Base-by-base conservation (phyloP, 2,113 vertebrate genomes). In the Steatornis caripensis region DNA sequence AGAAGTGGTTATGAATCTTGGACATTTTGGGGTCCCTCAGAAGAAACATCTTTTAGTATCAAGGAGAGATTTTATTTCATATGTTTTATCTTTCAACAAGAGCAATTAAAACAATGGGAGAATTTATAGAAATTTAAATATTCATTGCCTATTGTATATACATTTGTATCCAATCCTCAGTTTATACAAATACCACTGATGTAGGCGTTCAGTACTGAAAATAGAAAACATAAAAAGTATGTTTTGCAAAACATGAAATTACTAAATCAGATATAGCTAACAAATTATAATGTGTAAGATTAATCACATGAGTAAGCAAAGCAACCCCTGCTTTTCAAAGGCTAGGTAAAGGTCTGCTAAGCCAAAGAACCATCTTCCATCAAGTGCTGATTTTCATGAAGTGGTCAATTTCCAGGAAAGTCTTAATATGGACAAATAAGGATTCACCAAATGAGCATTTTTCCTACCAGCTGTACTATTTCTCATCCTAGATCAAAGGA, bases 371-470 rank as follows among this genome's bases (percentile, higher is more conserved):
- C 30, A 24, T 86, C 26, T 80, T 80, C 26, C 6, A 26, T 57
- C 24, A 29, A 80, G 43, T 41, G 51, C 2, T 68, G 43, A 26
- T 80, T 91, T 87, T 72, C 45, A 55, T 15, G 4, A 87, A 77
- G 18, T 4, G 3, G 15, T 1, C 1, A 0, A 27, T 53, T 89
- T 89, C 36, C 19, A 12, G 19, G 18, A 79, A 71, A 54, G 7
- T 7, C 8, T 84, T 84, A 37, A 51, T 51, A 49, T 27, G 5
- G 3, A 41, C 27, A 54, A 49, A 22, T 5, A 65, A 39, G 1
- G 12, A 58, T 61, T 87, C 24, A 66, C 30, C 26, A 84, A 41
- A 61, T 27, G 1, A 55, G 10, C 5, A 32, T 61, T 84, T 87
- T 83, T 86, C 16, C 36, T 39, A 37, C 18, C 2, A 76, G 7